Evolutionary conservation across 2,888 invertebrate genomes (phyloP), one percentile per base, ranked within the genome.

Genomic region (Masnerella sp.): DNA sequence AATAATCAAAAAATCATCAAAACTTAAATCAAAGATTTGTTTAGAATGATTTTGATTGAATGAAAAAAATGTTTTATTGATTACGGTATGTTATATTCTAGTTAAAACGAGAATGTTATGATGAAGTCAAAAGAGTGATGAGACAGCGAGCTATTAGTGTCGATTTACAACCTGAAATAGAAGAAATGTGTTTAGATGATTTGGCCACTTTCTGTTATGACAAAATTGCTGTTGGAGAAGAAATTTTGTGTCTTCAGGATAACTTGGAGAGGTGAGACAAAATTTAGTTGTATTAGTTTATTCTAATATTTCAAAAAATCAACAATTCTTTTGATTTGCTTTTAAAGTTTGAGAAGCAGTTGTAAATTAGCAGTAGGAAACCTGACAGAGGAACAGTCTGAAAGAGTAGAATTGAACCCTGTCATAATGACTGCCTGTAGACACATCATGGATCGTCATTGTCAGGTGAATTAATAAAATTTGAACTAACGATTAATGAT

Each of bases 101-200:
- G 90, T 79, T 91, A 47, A 87, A 87, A 43, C 79, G 83, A 32
- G 85, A 87, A 15, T 92, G 92, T 45, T 89, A 92, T 75, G 91
- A 92, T 75, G 96, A 99, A 88, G 93, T 99, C 2, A 92, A 93
- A 78, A 91, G 96, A 74, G 95, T 97, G 0, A 97, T 99, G 96
- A 91, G 96, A 22, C 95, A 96, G 85, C 90, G 99, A 74, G 97
- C 99, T 0, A 90, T 95, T 5, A 95, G 95, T 82, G 97, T 99
- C 0, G 95, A 97, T 84, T 90, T 99, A 34, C 93, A 97, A 82
- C 99, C 99, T 0, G 96, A 97, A 88, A 93, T 99, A 45, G 98
- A 98, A 88, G 94, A 95, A 81, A 91, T 90, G 30, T 99, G 99
- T 84, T 89, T 99, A 15, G 91, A 92, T 73, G 97, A 98, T 81